A percentile compares a stretch with the other conserved stretches of the same genome.
Conservation (phyloP, 2,888 invertebrate species). For the Dicranocentrus wangi region DNA sequence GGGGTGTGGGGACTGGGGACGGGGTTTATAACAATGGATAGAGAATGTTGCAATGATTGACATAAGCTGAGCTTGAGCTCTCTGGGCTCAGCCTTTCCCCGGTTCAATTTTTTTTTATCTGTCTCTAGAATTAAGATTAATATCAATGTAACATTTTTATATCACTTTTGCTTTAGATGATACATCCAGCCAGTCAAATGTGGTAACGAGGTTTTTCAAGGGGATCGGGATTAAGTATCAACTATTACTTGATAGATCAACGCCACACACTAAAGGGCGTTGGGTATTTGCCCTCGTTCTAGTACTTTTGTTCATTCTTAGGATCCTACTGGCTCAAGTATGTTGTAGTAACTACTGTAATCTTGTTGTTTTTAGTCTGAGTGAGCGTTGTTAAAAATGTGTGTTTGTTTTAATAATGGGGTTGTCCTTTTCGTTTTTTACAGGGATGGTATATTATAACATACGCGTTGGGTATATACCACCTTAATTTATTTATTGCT, state of each 20-base stretch:
- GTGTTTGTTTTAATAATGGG: background rate
- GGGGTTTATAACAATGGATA: no score
- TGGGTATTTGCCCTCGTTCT: constrained; percentile 85
- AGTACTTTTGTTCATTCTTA: constrained; percentile 83
- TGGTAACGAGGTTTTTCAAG: constrained; percentile 70
- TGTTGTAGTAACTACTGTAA: background rate
- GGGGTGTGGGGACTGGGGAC: no score
- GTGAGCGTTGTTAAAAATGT: background rate
- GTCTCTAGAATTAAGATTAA: no score
- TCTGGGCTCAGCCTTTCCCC: no score
- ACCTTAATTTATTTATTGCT: constrained; percentile 99
- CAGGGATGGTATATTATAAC: constrained; percentile 99
- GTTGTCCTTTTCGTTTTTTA: constrained; percentile 74
- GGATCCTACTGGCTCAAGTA: constrained; percentile 89
- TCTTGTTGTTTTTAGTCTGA: background rate
- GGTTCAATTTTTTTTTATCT: no score
- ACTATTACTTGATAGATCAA: constrained; percentile 72
- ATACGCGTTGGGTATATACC: constrained; percentile 99
- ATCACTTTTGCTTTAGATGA: constrained; percentile 45
- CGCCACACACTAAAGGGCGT: constrained; percentile 79
- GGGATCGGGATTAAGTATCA: constrained; percentile 72
- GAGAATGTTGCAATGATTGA: no score
- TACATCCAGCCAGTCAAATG: constrained; percentile 61
- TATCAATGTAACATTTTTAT: no score
- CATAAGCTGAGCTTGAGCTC: no score